Evolutionary conservation across 2,888 invertebrate genomes (phyloP).

Genomic region (Euzetes globulus): DNA sequence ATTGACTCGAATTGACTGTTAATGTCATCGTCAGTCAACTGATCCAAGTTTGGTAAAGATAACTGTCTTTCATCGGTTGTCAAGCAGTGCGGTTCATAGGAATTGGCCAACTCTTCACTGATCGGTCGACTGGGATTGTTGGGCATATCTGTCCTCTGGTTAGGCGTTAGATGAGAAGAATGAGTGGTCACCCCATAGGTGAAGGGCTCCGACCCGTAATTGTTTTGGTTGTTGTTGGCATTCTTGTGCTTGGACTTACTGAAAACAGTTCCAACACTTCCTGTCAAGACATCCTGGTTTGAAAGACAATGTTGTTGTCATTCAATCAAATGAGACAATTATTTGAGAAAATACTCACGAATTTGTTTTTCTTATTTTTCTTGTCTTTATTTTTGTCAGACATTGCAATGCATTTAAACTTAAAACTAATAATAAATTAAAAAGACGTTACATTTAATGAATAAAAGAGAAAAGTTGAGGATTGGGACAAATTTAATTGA

Average conservation of each 20-base stretch:
- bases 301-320: not conserved
- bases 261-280: slow-evolving; percentile 3
- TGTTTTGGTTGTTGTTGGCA: not conserved
- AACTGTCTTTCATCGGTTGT: not conserved
- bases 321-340: not conserved
- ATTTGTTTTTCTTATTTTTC: slow-evolving; percentile 12
- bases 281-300: not conserved
- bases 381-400: not conserved
- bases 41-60: slow-evolving; percentile 46
- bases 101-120: slow-evolving; percentile 2
- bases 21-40: slow-evolving; percentile 63
- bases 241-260: slow-evolving; percentile 1
- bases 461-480: too few relatives aligned
- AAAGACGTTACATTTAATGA: too few relatives aligned
- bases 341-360: not conserved
- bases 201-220: not conserved
- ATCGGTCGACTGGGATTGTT: not conserved
- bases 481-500: too few relatives aligned
- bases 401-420: too few relatives aligned
- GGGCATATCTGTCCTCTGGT: not conserved
- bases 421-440: not conserved
- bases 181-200: not conserved
- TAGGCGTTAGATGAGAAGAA: not conserved
- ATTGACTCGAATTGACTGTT: slow-evolving; percentile 69
- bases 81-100: not conserved